Percentiles rank a stretch among this genome's conserved stretches.
Evolutionary conservation across 2,888 invertebrate genomes (phyloP).

Genomic region (Deilephila elpenor): DNA sequence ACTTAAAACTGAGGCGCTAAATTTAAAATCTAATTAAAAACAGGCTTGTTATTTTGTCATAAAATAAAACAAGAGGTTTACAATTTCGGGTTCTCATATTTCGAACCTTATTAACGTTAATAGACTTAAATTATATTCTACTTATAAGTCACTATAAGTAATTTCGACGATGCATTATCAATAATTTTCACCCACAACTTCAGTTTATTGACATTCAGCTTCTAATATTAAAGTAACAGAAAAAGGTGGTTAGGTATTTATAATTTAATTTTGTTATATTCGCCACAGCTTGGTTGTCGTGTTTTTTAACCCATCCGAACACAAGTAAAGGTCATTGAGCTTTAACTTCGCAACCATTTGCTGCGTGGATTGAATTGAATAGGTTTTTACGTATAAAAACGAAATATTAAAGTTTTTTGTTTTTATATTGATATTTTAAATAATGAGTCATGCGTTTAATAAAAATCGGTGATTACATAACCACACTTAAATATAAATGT

Average conservation of each 20-base stretch:
- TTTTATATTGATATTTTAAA: not conserved
- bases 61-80: too few species aligned
- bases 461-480: too few species aligned
- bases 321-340: conserved; percentile 20
- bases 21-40: too few species aligned
- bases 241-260: conserved; percentile 14
- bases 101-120: too few species aligned
- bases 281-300: not conserved
- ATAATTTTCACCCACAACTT: not conserved
- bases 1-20: too few species aligned
- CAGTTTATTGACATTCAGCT: not conserved
- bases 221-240: not conserved
- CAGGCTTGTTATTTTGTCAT: too few species aligned
- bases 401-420: not conserved
- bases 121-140: too few species aligned
- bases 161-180: not conserved
- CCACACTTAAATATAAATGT: too few species aligned
- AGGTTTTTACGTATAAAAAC: not conserved
- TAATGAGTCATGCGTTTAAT: too few species aligned
- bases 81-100: too few species aligned
- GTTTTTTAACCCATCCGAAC: conserved; percentile 2
- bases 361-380: conserved; percentile 15
- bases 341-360: not conserved
- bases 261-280: conserved; percentile 22
- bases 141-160: too few species aligned